These are phyloP conservation scores for Balearica regulorum DNA, from an alignment of 2,797 vertebrate genomes.

Conservation along the genomic window DNA sequence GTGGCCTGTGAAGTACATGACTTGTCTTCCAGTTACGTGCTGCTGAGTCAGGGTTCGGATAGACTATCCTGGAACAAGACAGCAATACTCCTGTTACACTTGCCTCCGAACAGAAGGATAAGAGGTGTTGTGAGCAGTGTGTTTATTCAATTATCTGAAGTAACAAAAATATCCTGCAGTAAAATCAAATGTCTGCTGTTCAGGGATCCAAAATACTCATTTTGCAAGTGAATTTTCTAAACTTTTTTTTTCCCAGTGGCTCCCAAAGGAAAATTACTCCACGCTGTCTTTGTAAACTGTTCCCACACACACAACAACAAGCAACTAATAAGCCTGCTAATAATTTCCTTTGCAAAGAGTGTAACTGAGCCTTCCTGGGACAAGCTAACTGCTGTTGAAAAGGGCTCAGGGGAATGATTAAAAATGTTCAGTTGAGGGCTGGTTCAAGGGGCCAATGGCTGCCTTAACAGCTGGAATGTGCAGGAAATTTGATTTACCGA, in stretches of 20 bases:
- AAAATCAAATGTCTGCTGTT: background rate
- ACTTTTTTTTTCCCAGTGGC: background rate
- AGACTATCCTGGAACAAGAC: background rate
- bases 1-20: background rate
- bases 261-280: background rate
- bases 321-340: background rate
- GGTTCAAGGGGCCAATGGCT: background rate
- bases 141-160: background rate
- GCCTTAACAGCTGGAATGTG: slow-evolving; percentile 31
- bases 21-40: rapidly evolving
- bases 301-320: slow-evolving; percentile 9
- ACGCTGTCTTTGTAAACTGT: background rate
- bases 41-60: background rate
- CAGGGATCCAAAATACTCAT: background rate
- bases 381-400: background rate
- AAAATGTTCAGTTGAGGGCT: background rate
- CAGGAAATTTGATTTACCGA: background rate
- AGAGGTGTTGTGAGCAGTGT: background rate
- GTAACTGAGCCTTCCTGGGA: background rate
- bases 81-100: background rate
- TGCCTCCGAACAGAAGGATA: background rate
- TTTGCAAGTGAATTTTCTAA: background rate
- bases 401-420: background rate
- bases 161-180: background rate
- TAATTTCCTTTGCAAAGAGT: background rate